phyloP scores from a whole-genome alignment of 2,888 invertebrate genomes.

The Folsomia manolachei region DNA sequence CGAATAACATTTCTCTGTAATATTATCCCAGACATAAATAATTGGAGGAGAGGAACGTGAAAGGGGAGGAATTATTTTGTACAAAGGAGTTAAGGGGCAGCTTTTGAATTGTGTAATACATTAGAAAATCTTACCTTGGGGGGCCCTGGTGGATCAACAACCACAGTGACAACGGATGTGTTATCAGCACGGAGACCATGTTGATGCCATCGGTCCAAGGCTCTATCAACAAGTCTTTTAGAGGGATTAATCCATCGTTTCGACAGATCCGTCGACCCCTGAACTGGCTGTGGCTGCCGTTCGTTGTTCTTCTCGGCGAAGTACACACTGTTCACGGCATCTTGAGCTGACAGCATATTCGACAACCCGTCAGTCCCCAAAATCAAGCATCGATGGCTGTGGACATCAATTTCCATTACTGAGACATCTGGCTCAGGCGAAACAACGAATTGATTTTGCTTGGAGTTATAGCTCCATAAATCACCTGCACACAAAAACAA shows the following conservation, averaged over 20 bases:
- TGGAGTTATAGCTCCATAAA: slow-evolving; percentile 94
- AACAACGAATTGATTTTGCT: slow-evolving; percentile 88
- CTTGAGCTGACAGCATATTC: slow-evolving; percentile 86
- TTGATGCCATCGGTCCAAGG: slow-evolving; percentile 73
- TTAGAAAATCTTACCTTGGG: slow-evolving; percentile 57
- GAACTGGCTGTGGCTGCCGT: slow-evolving; percentile 41
- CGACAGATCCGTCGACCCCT: background rate
- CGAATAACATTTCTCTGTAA: background rate
- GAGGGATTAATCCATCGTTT: slow-evolving; percentile 82
- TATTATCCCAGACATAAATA: background rate
- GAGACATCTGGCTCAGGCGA: slow-evolving; percentile 95
- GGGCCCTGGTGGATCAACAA: slow-evolving; percentile 85
- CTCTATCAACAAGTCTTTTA: slow-evolving; percentile 79
- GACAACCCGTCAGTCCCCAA: slow-evolving; percentile 96
- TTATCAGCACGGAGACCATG: slow-evolving; percentile 92
- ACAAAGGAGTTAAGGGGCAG: background rate
- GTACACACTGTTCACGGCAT: slow-evolving; percentile 79
- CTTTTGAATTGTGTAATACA: background rate
- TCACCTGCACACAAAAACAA: slow-evolving; percentile 63
- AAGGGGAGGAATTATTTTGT: too few species aligned
- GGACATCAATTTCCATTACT: slow-evolving; percentile 76
- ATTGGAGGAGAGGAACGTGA: background rate
- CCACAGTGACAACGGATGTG: slow-evolving; percentile 87
- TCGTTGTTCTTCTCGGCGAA: slow-evolving; percentile 78
- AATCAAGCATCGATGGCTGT: slow-evolving; percentile 74